Evolutionary conservation across 1,140 invertebrate species (phyloP), one percentile per base, ranked within the genome.

Genomic region (Saccostrea glomerata): DNA sequence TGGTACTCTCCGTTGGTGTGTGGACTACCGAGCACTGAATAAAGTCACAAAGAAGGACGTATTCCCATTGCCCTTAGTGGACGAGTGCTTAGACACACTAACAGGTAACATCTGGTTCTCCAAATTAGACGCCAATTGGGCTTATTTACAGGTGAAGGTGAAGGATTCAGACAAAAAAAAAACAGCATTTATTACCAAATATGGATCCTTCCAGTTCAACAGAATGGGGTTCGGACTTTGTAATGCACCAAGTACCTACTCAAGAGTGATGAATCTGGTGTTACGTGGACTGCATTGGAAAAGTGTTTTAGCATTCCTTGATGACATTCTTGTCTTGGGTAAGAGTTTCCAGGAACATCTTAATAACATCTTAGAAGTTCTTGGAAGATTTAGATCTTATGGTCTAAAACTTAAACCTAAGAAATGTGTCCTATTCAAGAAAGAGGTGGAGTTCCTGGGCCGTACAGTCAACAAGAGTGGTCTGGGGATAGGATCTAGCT

Each of bases 101-200:
- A 60, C 55, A 5, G 84, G 56, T 11, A 58, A 36, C 30, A 36
- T 36, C 30, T 36, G 30, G 30, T 36, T 36, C 2, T 36, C 2
- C 30, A 36, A 85, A 60, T n/a, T 85, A 15, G 83, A 84, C n/a
- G 47, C 83, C 9, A 84, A 84, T 56, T 55, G 83, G 23, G 83
- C 83, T 13, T 84, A 84, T 77, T 30, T 90, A 66, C 84, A 88
- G 25, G 47, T 86, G 1, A 36, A 55, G 54, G 70, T 86, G 0
- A 84, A 82, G 9, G 47, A 73, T 58, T 11, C 15, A 17, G 86
- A 89, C 30, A 20, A 86, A 25, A 20, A 58, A 7, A 89, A 89
- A 63, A 89, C 86, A 0, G 89, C 86, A 5, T 87, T 87, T 70
- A 85, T 86, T 25, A 85, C 82, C 20, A 89, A 89, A 23, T 83